Conservation (phyloP, 2,888 invertebrate genomes). For the Nycteola revayana region DNA sequence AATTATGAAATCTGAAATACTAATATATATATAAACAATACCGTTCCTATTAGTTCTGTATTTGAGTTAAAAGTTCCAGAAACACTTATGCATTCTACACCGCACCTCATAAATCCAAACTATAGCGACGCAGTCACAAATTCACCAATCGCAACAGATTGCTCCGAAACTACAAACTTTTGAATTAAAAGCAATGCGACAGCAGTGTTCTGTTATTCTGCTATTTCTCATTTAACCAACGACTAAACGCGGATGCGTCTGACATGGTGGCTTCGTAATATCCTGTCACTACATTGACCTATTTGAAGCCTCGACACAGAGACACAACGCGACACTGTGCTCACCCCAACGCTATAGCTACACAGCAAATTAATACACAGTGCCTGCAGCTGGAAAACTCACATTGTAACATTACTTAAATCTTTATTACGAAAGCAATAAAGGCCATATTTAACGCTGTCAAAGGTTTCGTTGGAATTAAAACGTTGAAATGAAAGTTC, state of each 20-base stretch:
- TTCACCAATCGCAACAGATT: conserved; percentile 28
- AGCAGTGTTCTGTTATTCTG: conserved; percentile 42
- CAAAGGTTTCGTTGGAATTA: conserved; percentile 65
- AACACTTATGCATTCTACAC: conserved; percentile 2
- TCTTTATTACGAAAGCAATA: conserved; percentile 75
- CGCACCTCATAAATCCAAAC: conserved; percentile 3
- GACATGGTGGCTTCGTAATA: conserved; percentile 74
- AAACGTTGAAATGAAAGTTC: conserved; percentile 67
- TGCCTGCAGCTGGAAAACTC: conserved; percentile 41
- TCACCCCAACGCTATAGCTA: conserved; percentile 28
- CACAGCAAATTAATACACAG: conserved; percentile 34
- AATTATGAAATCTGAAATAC: too few species aligned
- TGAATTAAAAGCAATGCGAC: conserved; percentile 31
- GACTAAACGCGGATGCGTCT: conserved; percentile 62
- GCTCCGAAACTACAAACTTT: conserved; percentile 22
- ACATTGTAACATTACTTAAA: conserved; percentile 50
- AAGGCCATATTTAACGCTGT: conserved; percentile 65
- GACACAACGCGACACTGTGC: conserved; percentile 38
- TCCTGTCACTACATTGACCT: conserved; percentile 69
- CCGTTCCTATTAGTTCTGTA: too few species aligned
- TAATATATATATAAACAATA: too few species aligned
- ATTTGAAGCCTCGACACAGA: conserved; percentile 44
- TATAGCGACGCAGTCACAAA: conserved; percentile 12
- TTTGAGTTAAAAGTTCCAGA: too few species aligned
- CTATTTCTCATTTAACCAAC: conserved; percentile 71